Percentiles rank a stretch among this genome's conserved stretches.
phyloP scores from a whole-genome alignment of 2,888 invertebrate species.

The Microplitis deprimator region DNA sequence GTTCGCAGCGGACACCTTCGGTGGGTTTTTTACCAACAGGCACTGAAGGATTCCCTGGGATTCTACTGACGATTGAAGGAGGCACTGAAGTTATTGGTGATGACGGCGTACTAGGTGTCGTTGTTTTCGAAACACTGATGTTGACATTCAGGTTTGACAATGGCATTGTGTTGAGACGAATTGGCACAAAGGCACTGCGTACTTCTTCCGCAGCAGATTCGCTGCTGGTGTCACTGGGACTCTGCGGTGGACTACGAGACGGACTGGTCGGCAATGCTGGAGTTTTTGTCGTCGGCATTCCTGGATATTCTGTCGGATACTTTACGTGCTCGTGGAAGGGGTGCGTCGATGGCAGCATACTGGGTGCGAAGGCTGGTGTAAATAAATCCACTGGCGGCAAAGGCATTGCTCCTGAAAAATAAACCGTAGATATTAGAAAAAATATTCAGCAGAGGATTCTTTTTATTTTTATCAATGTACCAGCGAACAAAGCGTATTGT shows the following conservation, averaged over 20 bases:
- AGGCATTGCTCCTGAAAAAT: slow-evolving; percentile 60
- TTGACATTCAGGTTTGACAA: neutral
- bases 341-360: slow-evolving; percentile 61
- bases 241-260: slow-evolving; percentile 61
- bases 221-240: slow-evolving; percentile 66
- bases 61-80: too few species aligned
- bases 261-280: slow-evolving; percentile 51
- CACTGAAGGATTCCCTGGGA: neutral
- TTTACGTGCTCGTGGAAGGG: slow-evolving; percentile 61
- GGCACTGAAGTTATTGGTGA: slow-evolving; percentile 52
- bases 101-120: slow-evolving; percentile 53
- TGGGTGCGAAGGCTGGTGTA: slow-evolving; percentile 60
- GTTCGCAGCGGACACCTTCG: slow-evolving; percentile 60
- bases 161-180: slow-evolving; percentile 59
- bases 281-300: slow-evolving; percentile 51
- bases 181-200: slow-evolving; percentile 68
- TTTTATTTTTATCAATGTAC: too few species aligned
- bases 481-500: slow-evolving; percentile 54
- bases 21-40: slow-evolving; percentile 49
- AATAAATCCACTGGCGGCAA: slow-evolving; percentile 64
- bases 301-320: slow-evolving; percentile 60
- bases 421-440: slow-evolving; percentile 6
- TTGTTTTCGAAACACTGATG: slow-evolving; percentile 33
- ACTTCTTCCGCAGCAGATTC: slow-evolving; percentile 65
- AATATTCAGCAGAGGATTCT: neutral